A percentile compares a stretch with the other conserved stretches of the same genome.
These are phyloP conservation scores for Nyctereutes procyonoides DNA, from an alignment of 2,113 vertebrate species.

Conservation along the genomic window DNA sequence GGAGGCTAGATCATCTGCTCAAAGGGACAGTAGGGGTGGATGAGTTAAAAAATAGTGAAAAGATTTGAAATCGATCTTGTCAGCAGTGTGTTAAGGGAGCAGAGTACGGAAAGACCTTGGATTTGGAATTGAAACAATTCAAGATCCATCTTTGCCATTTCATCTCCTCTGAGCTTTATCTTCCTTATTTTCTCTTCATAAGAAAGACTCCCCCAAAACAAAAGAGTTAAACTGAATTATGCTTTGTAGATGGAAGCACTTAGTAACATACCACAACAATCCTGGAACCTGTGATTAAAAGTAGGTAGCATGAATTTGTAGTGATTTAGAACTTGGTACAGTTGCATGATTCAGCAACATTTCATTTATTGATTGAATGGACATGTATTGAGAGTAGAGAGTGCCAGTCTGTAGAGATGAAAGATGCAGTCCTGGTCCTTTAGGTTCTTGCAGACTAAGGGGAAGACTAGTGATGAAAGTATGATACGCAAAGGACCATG, in stretches of 20 bases:
- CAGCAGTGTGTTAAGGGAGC: neutral
- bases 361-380: neutral
- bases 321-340: neutral
- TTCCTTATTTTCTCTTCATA: neutral
- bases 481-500: neutral
- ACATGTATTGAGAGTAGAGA: no score
- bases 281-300: neutral
- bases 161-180: neutral
- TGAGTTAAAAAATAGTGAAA: neutral
- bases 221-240: neutral
- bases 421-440: neutral
- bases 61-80: neutral
- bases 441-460: neutral
- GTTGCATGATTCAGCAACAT: neutral
- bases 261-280: neutral
- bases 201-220: neutral
- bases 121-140: neutral
- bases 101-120: neutral
- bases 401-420: neutral
- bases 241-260: neutral
- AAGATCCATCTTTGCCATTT: neutral
- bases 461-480: neutral
- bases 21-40: neutral
- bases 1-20: neutral
- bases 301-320: neutral